phyloP scores from a whole-genome alignment of 1,140 invertebrate genomes.

The Varroa destructor region DNA sequence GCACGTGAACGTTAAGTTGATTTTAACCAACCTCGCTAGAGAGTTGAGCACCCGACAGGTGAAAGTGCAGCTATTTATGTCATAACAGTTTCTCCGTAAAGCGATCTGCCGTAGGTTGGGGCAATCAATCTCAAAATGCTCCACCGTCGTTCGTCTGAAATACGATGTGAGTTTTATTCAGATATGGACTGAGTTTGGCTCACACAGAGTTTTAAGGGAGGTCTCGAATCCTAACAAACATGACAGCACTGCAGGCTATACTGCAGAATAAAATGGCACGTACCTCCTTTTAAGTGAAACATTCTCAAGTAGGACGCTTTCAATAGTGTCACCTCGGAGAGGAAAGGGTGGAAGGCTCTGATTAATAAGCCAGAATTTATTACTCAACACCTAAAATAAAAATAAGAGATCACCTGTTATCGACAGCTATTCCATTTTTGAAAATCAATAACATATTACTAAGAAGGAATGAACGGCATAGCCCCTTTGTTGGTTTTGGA shows the following conservation, averaged over 20 bases:
- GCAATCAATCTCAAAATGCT: constrained; percentile 18
- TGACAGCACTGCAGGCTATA: no score
- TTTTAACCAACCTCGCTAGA: constrained; percentile 12
- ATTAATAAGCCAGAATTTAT: constrained; percentile 25
- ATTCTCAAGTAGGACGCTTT: constrained; percentile 20
- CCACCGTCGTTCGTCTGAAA: constrained; percentile 10
- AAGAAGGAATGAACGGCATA: no score
- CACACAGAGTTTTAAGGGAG: neutral
- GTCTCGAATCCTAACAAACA: no score
- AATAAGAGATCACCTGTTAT: no score
- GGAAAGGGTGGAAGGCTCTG: constrained; percentile 18
- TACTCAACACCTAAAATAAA: neutral
- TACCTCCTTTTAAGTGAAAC: constrained; percentile 12
- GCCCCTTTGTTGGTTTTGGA: no score
- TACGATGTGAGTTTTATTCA: neutral
- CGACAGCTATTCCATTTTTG: no score
- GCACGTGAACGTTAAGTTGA: no score
- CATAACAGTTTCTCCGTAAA: constrained; percentile 21
- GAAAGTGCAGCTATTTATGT: constrained; percentile 3
- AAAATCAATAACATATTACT: no score
- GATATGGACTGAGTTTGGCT: neutral
- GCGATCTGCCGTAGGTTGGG: constrained; percentile 16
- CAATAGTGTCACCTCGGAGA: neutral
- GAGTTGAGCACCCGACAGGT: constrained; percentile 3
- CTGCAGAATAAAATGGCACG: neutral